These are phyloP conservation scores for Gymnoscelis rufifasciata DNA, from an alignment of 2,888 invertebrate species.

Conservation along the genomic window DNA sequence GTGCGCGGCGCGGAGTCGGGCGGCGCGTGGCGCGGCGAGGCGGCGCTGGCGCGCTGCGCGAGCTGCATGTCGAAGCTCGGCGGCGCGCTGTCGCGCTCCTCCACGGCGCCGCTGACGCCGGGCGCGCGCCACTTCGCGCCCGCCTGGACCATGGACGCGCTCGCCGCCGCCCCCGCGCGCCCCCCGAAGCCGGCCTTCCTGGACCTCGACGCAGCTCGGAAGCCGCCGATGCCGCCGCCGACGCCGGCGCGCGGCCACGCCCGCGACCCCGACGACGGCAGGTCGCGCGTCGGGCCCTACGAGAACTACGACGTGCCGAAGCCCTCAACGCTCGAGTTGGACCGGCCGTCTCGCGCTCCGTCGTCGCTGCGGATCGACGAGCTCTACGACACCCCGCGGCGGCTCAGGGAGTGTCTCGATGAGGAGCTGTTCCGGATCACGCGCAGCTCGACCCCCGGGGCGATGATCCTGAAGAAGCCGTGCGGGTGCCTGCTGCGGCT, in stretches of 20 bases:
- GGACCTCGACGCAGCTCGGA: conserved; percentile 48
- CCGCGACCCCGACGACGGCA: conserved; percentile 37
- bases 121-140: conserved; percentile 75
- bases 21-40: conserved; percentile 56
- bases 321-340: conserved; percentile 42
- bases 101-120: conserved; percentile 77
- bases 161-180: conserved; percentile 75
- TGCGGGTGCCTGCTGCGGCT: conserved; percentile 83
- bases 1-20: conserved; percentile 39
- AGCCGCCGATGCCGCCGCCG: conserved; percentile 52
- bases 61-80: conserved; percentile 90
- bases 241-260: conserved; percentile 41
- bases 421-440: conserved; percentile 67
- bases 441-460: conserved; percentile 72
- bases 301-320: conserved; percentile 90
- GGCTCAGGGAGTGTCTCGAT: conserved; percentile 84
- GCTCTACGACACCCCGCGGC: conserved; percentile 86
- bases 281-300: conserved; percentile 76
- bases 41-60: conserved; percentile 81
- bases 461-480: conserved; percentile 81
- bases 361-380: conserved; percentile 57
- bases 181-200: conserved; percentile 78
- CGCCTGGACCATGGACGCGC: conserved; percentile 77
- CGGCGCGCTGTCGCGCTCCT: conserved; percentile 84
- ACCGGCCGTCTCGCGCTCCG: background rate